Evolutionary conservation across 2,113 vertebrate genomes (phyloP).

Genomic region (Paraplagusia blochii): DNA sequence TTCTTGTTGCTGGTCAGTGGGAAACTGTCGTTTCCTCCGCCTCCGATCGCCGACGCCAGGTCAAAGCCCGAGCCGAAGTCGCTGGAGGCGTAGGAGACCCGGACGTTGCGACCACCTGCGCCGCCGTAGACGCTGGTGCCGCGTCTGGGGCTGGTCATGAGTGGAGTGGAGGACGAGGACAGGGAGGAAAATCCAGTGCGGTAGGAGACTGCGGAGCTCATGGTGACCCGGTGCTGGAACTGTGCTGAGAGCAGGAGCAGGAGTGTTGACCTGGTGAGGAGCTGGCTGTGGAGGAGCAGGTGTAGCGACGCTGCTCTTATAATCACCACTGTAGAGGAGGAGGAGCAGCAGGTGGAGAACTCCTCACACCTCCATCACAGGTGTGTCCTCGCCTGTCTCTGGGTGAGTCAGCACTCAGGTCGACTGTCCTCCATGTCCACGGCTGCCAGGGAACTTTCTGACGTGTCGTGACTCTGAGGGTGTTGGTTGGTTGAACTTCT

Average conservation of each 20-base stretch:
- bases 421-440: not conserved
- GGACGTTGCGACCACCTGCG: slow-evolving; percentile 28
- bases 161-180: slow-evolving; percentile 26
- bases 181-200: not conserved
- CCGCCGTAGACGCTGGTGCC: slow-evolving; percentile 63
- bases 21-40: not conserved
- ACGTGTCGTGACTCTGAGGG: too few relatives aligned
- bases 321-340: not conserved
- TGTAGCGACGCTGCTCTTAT: slow-evolving; percentile 42
- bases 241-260: not conserved
- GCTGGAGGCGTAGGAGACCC: slow-evolving; percentile 56
- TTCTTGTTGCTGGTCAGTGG: slow-evolving; percentile 46
- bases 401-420: slow-evolving; percentile 16
- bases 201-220: slow-evolving; percentile 9
- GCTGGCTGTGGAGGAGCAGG: slow-evolving; percentile 16
- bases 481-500: not conserved
- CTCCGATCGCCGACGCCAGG: not conserved
- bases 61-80: slow-evolving; percentile 39
- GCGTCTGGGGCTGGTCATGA: accelerated
- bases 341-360: slow-evolving; percentile 4
- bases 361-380: slow-evolving; percentile 1
- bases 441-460: not conserved
- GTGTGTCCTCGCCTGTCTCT: slow-evolving; percentile 40
- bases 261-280: not conserved
- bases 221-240: slow-evolving; percentile 9